A percentile compares a stretch with the other conserved stretches of the same genome.
phyloP scores from a whole-genome alignment of 2,888 invertebrate species.

The Hesperia comma region DNA sequence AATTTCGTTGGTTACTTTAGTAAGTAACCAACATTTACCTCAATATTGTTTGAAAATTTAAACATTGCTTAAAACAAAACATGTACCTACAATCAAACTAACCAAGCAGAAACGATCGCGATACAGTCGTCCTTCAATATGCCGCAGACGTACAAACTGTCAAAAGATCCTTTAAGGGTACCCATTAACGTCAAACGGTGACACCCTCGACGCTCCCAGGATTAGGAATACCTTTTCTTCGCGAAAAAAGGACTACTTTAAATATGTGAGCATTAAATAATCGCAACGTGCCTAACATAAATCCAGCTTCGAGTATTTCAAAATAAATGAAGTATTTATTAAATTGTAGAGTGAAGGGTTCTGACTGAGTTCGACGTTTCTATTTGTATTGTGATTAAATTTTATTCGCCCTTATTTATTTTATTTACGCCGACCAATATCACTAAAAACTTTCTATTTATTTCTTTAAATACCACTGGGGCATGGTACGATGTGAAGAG shows the following conservation, averaged over 20 bases:
- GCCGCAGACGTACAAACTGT: constrained; percentile 37
- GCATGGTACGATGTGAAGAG: too few relatives aligned
- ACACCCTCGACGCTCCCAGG: constrained; percentile 31
- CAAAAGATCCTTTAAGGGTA: constrained; percentile 41
- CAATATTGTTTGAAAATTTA: not conserved
- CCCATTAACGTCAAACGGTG: constrained; percentile 42
- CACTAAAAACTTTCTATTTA: too few relatives aligned
- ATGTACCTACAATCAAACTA: not conserved
- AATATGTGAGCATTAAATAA: constrained; percentile 34
- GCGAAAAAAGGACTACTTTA: constrained; percentile 33
- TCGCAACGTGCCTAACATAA: not conserved
- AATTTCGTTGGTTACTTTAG: too few relatives aligned
- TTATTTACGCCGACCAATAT: too few relatives aligned
- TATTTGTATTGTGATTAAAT: too few relatives aligned
- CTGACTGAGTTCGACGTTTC: too few relatives aligned
- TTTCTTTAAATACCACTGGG: too few relatives aligned
- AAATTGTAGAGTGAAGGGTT: too few relatives aligned
- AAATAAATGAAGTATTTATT: too few relatives aligned
- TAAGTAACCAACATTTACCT: too few relatives aligned
- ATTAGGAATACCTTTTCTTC: constrained; percentile 39
- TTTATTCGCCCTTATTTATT: too few relatives aligned
- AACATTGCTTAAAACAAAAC: not conserved
- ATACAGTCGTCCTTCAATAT: constrained; percentile 21
- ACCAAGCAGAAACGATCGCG: not conserved
- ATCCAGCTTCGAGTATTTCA: too few relatives aligned